phyloP scores from a whole-genome alignment of 2,797 vertebrate genomes.

The Onychomys torridus region DNA sequence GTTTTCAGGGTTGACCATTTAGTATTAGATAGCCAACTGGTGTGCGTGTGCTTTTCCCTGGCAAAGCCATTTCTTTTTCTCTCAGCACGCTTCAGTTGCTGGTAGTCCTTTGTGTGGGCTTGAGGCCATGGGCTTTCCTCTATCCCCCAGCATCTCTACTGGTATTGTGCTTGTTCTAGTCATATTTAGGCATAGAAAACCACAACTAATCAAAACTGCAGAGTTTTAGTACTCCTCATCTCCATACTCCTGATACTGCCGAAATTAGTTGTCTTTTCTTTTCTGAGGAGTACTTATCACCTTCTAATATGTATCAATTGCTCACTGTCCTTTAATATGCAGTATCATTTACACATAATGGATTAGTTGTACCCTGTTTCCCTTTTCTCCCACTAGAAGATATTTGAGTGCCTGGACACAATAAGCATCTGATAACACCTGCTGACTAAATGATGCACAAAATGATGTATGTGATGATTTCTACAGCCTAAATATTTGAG shows the following conservation, averaged over 20 bases:
- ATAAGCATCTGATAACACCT: background rate
- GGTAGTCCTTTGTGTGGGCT: too few species aligned
- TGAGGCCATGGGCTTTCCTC: background rate
- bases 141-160: background rate
- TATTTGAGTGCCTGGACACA: background rate
- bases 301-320: background rate
- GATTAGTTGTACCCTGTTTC: background rate
- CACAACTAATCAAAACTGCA: background rate
- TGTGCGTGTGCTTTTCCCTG: background rate
- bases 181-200: background rate
- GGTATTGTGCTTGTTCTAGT: background rate
- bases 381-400: background rate
- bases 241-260: background rate
- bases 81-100: background rate
- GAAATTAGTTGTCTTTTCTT: background rate
- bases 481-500: slow-evolving; percentile 1
- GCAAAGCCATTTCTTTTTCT: background rate
- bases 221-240: background rate
- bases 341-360: background rate
- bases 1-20: background rate
- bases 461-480: background rate
- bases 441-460: background rate
- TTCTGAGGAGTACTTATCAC: background rate
- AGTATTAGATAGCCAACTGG: background rate
- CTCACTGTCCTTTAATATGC: background rate